phyloP scores from a whole-genome alignment of 2,797 vertebrate species.

The Gephyroberyx darwinii region DNA sequence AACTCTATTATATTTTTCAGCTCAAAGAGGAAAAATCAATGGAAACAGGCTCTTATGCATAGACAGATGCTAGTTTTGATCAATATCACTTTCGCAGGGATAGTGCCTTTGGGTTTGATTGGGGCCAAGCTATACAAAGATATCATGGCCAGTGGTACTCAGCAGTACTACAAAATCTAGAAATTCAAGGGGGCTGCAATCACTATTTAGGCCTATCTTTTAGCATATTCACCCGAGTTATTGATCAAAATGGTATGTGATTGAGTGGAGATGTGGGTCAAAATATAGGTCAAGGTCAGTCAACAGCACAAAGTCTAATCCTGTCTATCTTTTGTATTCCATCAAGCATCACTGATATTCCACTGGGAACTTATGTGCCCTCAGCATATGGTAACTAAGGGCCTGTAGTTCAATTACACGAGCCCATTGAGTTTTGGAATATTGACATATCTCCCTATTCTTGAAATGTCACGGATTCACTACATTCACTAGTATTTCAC shows the following conservation, averaged over 20 bases:
- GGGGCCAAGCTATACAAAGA: conserved; percentile 72
- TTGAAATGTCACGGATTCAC: conserved; percentile 79
- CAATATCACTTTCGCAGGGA: conserved; percentile 81
- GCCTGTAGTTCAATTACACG: conserved; percentile 76
- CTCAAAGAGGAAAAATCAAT: conserved; percentile 82
- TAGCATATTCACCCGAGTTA: conserved; percentile 66
- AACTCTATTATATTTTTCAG: conserved; percentile 80
- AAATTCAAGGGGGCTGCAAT: conserved; percentile 51
- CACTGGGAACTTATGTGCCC: conserved; percentile 69
- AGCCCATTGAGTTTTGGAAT: conserved; percentile 75
- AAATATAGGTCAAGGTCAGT: conserved; percentile 83
- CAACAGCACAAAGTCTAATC: conserved; percentile 70
- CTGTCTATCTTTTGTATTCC: conserved; percentile 75
- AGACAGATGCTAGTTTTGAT: conserved; percentile 80
- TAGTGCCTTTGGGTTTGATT: conserved; percentile 78
- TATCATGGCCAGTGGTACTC: conserved; percentile 41
- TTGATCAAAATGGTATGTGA: conserved; percentile 74
- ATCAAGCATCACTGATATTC: conserved; percentile 75
- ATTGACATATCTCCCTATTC: conserved; percentile 78
- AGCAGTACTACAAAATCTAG: conserved; percentile 34
- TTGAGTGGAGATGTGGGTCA: conserved; percentile 77
- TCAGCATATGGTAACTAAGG: conserved; percentile 75
- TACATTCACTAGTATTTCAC: conserved; percentile 70
- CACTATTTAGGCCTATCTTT: conserved; percentile 55
- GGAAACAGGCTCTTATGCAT: conserved; percentile 80